These are phyloP conservation scores for Apogon talboti DNA, from an alignment of 2,797 vertebrate genomes.

Conservation along the genomic window DNA sequence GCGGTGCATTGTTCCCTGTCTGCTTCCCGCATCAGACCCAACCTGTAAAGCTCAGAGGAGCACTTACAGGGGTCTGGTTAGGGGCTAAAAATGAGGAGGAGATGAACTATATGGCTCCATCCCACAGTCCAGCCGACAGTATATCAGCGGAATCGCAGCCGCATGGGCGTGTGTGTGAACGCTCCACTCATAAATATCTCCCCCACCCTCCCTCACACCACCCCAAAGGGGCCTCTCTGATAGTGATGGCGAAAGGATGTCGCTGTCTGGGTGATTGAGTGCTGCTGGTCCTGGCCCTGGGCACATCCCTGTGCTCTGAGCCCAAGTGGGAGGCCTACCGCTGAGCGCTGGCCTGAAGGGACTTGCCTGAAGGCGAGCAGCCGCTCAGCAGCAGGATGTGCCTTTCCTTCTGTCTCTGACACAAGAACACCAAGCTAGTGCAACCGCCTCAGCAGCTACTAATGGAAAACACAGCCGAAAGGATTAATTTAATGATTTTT, in stretches of 20 bases:
- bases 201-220: conserved; percentile 37
- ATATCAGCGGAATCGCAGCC: conserved; percentile 81
- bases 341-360: conserved; percentile 73
- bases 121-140: conserved; percentile 76
- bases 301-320: conserved; percentile 73
- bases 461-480: neutral
- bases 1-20: conserved; percentile 48
- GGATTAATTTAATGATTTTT: conserved; percentile 15
- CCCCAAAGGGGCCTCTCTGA: conserved; percentile 83
- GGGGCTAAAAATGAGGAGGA: conserved; percentile 80
- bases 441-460: conserved; percentile 3
- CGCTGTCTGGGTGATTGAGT: conserved; percentile 86
- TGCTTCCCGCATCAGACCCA: conserved; percentile 74
- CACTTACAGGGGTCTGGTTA: conserved; percentile 76
- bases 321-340: conserved; percentile 73
- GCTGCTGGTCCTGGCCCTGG: conserved; percentile 79
- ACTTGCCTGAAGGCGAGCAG: conserved; percentile 69
- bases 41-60: conserved; percentile 78
- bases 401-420: conserved; percentile 55
- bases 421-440: conserved; percentile 29
- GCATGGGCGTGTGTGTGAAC: conserved; percentile 75
- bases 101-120: conserved; percentile 82
- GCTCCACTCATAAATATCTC: conserved; percentile 84
- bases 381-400: conserved; percentile 63
- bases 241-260: conserved; percentile 85